A percentile compares a stretch with the other conserved stretches of the same genome.
These are phyloP conservation scores for Bradypodion ventrale DNA, from an alignment of 2,797 vertebrate species.

Conservation along the genomic window DNA sequence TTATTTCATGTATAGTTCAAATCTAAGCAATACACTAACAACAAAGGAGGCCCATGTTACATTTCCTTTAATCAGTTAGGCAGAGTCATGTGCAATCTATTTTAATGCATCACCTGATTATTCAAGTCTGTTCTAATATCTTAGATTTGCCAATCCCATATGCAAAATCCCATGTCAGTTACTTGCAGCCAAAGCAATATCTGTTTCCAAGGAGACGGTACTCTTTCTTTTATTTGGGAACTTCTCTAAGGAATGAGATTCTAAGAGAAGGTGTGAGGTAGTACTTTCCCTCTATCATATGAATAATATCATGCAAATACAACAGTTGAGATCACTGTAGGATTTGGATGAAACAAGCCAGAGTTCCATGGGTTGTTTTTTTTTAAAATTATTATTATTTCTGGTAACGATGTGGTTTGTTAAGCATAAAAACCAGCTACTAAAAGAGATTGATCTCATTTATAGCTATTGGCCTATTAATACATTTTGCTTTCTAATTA, in stretches of 20 bases:
- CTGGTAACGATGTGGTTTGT: background rate
- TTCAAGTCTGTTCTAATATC: constrained; percentile 49
- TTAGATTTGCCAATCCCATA: constrained; percentile 44
- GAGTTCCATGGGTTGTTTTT: constrained; percentile 11
- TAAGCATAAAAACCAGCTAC: background rate
- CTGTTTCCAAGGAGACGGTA: constrained; percentile 59
- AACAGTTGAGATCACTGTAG: constrained; percentile 6
- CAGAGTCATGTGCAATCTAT: constrained; percentile 37
- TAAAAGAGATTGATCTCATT: background rate
- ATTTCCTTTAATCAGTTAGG: constrained; percentile 22
- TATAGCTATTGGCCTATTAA: background rate
- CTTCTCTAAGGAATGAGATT: constrained; percentile 49
- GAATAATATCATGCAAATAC: constrained; percentile 28
- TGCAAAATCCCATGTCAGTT: constrained; percentile 53
- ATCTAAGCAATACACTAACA: constrained; percentile 22
- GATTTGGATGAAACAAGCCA: constrained; percentile 2
- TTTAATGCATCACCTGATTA: constrained; percentile 62
- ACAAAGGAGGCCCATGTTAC: constrained; percentile 15
- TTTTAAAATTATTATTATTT: background rate
- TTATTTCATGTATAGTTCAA: constrained; percentile 9
- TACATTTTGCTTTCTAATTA: background rate
- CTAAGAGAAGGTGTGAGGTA: constrained; percentile 34
- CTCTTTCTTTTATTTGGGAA: constrained; percentile 56
- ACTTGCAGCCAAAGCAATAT: constrained; percentile 59
- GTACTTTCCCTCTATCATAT: constrained; percentile 43